Base-by-base conservation (phyloP, 2,113 vertebrate species). In the Menura novaehollandiae region DNA sequence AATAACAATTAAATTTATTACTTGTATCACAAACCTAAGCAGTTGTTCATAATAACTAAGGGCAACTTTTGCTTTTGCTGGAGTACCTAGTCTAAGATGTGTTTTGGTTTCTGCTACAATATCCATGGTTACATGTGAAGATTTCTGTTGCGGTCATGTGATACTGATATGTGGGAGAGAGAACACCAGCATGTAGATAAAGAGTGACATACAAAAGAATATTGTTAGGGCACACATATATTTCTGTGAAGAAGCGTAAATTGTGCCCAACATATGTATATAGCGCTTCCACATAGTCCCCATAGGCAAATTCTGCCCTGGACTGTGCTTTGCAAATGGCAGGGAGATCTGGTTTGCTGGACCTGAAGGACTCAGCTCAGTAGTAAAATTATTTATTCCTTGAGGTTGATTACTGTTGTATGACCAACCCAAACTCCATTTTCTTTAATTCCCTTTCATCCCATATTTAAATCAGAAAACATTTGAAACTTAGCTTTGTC, bases 351-450 rank as follows among this genome's bases (percentile, higher is more conserved):
- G 9, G 3, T 72, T 72, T 85, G 10, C 41, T 67, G 22, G 17
- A 55, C 16, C 13, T 39, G 22, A 64, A 30, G 8, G 3, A 41
- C 7, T 66, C 55, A 58, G 17, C 5, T 27, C 5, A 35, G 9
- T 23, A 10, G 9, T 76, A 37, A 80, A 69, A 4, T 30, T 10
- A 39, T 44, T 37, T 39, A 13, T 73, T 73, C 47, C 27, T 71
- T 2, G 2, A 72, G 4, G 14, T 9, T 62, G 26, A 12, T 58
- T 58, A 27, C 8, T 18, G 8, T 4, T 0, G 0, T 52, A 46
- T 30, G 18, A 47, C 12, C 15, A 47, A 44, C 7, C 1, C 69
- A 19, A 77, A 32, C 16, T 64, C 11, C 2, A 30, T n/a, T 80
- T 64, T 35, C 32, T 67, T 53, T 44, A 33, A 43, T 73, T 80